Percentiles rank a stretch among this genome's conserved stretches.
These are phyloP conservation scores for Macrochelys suwanniensis DNA, from an alignment of 2,797 vertebrate species.

Conservation along the genomic window DNA sequence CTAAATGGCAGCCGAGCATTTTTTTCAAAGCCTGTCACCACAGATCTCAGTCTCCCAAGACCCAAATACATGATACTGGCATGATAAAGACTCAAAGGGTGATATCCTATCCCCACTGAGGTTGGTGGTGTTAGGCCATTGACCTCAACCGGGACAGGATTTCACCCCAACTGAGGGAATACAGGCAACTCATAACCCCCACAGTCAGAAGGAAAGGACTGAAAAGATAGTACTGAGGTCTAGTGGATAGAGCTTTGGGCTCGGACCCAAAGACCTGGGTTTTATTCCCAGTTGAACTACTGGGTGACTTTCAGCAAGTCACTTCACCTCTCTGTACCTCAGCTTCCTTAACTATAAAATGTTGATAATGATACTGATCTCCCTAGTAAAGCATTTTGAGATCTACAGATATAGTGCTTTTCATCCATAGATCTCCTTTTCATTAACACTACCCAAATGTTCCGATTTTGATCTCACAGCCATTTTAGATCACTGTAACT, in stretches of 20 bases:
- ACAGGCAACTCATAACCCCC: not conserved
- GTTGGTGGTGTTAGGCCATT: not conserved
- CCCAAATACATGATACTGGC: not conserved
- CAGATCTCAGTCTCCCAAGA: not conserved
- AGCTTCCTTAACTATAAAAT: not conserved
- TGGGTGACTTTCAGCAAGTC: not conserved
- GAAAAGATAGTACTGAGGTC: not conserved
- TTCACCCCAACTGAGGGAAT: not conserved
- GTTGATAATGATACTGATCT: not conserved
- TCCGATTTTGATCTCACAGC: not conserved
- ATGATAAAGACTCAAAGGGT: not conserved
- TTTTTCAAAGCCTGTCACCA: not conserved
- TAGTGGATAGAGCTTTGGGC: not conserved
- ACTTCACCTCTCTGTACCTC: not conserved
- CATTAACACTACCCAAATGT: not conserved
- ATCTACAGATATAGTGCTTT: not conserved
- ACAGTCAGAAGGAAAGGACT: not conserved
- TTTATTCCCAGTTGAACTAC: not conserved
- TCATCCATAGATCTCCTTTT: not conserved
- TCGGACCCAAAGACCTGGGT: not conserved
- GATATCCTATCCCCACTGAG: not conserved
- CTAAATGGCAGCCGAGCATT: not conserved
- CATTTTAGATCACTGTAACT: not conserved
- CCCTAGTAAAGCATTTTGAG: not conserved
- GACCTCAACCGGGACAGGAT: not conserved